Evolutionary conservation across 2,888 invertebrate genomes (phyloP).

Genomic region (Kuschelorhynchus macadamiae): DNA sequence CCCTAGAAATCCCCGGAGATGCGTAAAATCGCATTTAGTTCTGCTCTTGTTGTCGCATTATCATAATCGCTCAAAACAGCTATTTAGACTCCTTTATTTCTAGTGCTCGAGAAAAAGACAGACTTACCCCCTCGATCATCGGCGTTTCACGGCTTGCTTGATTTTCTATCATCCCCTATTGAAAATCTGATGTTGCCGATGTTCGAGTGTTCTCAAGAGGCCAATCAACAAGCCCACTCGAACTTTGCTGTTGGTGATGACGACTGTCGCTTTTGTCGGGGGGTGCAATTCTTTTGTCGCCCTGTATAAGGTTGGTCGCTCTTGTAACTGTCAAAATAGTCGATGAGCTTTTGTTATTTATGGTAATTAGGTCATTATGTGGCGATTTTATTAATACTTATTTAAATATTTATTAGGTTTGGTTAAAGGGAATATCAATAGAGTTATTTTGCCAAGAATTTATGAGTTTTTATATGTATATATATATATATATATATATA

Average conservation of each 20-base stretch:
- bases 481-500: no score
- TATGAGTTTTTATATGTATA: no score
- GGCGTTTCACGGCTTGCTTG: slow-evolving; percentile 16
- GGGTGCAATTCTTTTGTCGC: slow-evolving; percentile 32
- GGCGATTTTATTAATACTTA: no score
- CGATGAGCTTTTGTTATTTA: slow-evolving; percentile 34
- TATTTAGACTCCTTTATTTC: slow-evolving; percentile 19
- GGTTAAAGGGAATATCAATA: no score
- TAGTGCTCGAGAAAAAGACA: slow-evolving; percentile 20
- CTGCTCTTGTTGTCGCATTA: slow-evolving; percentile 31
- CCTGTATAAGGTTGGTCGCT: slow-evolving; percentile 19
- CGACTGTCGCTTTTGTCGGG: slow-evolving; percentile 32
- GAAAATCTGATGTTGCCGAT: slow-evolving; percentile 41
- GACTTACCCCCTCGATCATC: slow-evolving; percentile 22
- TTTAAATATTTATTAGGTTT: no score
- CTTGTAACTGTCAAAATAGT: slow-evolving; percentile 36
- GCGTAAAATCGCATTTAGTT: slow-evolving; percentile 38
- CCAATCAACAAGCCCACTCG: slow-evolving; percentile 45
- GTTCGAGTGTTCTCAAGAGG: slow-evolving; percentile 49
- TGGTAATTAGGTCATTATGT: slow-evolving; percentile 34
- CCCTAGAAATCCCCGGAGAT: slow-evolving; percentile 17
- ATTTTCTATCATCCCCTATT: slow-evolving; percentile 28
- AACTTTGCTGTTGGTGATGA: no score
- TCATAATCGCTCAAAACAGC: slow-evolving; percentile 29
- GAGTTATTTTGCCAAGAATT: no score